These are phyloP conservation scores for Atta texana DNA, from an alignment of 1,140 invertebrate genomes.

Conservation along the genomic window DNA sequence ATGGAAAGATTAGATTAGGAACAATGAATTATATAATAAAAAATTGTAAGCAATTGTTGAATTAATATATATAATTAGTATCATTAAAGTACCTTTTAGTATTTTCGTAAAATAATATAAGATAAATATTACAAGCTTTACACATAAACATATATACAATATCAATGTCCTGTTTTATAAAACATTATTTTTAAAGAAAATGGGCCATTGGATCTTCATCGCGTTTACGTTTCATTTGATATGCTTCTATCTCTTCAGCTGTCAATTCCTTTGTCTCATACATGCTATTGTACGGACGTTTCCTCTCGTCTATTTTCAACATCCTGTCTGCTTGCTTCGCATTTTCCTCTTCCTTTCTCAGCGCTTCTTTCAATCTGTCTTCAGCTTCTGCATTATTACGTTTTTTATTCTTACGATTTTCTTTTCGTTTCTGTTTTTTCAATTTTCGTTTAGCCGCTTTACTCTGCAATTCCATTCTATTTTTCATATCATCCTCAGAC, in stretches of 20 bases:
- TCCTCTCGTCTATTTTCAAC: slow-evolving; percentile 93
- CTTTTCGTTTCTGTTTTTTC: slow-evolving; percentile 88
- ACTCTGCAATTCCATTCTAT: slow-evolving; percentile 72
- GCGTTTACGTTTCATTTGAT: slow-evolving; percentile 93
- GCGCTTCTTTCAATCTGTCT: slow-evolving; percentile 87
- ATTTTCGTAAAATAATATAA: neutral
- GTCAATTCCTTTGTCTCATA: slow-evolving; percentile 93
- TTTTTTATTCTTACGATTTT: slow-evolving; percentile 90
- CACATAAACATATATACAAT: neutral
- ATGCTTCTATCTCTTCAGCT: slow-evolving; percentile 97
- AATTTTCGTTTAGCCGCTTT: slow-evolving; percentile 86
- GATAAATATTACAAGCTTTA: neutral
- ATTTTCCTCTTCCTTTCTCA: slow-evolving; percentile 89
- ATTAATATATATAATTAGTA: slow-evolving; percentile 4
- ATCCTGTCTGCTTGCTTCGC: slow-evolving; percentile 89
- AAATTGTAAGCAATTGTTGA: neutral
- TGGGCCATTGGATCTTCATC: slow-evolving; percentile 97
- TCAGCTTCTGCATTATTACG: slow-evolving; percentile 87
- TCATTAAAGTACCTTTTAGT: neutral
- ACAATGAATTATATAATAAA: neutral
- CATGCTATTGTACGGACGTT: slow-evolving; percentile 97
- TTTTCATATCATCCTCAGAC: slow-evolving; percentile 80
- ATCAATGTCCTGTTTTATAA: neutral
- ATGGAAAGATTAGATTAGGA: neutral
- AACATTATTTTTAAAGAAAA: slow-evolving; percentile 84